These are phyloP conservation scores for Cyprinodon brontotheroides DNA, from an alignment of 2,113 vertebrate species.

Conservation along the genomic window DNA sequence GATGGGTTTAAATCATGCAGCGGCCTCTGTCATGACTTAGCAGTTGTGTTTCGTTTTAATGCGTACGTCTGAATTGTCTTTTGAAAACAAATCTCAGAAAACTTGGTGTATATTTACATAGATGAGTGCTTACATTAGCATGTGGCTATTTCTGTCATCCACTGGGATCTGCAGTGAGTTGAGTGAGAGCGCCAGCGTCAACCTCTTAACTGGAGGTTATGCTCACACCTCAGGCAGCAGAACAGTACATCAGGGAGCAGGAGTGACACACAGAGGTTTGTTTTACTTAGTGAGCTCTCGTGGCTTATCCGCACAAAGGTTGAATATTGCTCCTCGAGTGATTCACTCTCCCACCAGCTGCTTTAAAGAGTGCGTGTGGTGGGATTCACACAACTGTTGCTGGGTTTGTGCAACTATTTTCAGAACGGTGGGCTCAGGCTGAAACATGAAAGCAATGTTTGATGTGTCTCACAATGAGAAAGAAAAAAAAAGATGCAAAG, in stretches of 20 bases:
- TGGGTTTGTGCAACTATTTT: constrained; percentile 36
- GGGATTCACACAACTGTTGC: constrained; percentile 50
- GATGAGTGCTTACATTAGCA: constrained; percentile 19
- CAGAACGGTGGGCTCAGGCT: constrained; percentile 13
- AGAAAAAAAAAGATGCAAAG: constrained; percentile 23
- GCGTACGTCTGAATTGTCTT: constrained; percentile 2
- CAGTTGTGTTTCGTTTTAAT: constrained; percentile 26
- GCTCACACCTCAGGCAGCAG: constrained; percentile 25
- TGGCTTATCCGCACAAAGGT: constrained; percentile 49
- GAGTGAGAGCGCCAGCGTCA: constrained; percentile 38
- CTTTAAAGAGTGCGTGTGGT: background rate
- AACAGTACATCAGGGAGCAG: constrained; percentile 35
- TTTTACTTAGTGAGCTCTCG: constrained; percentile 37
- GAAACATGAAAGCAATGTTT: constrained; percentile 35
- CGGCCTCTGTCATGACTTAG: background rate
- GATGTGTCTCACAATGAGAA: constrained; percentile 33
- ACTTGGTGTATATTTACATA: constrained; percentile 33
- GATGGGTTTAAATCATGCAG: constrained; percentile 47
- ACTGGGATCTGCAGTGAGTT: constrained; percentile 41
- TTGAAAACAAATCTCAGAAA: background rate
- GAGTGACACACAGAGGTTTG: constrained; percentile 44
- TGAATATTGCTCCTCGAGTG: constrained; percentile 38
- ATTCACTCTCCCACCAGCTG: constrained; percentile 26
- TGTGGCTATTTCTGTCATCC: constrained; percentile 19
- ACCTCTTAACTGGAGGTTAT: constrained; percentile 49